Evolutionary conservation across 2,113 vertebrate genomes (phyloP), one percentile per base, ranked within the genome.

Genomic region (Lanius ludovicianus): DNA sequence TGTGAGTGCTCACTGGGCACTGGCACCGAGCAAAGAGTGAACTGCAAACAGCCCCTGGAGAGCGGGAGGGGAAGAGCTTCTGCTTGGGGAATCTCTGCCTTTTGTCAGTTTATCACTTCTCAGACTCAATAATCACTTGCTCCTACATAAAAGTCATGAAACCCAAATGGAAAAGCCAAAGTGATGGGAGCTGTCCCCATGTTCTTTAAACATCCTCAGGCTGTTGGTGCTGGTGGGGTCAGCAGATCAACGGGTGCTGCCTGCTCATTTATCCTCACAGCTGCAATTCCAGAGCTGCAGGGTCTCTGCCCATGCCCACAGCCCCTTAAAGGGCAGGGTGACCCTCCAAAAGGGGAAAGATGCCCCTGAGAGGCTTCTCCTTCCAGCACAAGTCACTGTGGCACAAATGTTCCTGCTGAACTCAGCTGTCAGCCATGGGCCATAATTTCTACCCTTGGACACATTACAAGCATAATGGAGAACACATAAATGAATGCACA

Each of bases 381-480:
- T 93, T 37, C 64, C 31, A 25, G 47, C 56, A 87, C 52, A 50
- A 93, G 64, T 30, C 71, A 39, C 76, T 8, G 11, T 9, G 60
- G 53, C 88, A 87, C 67, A 92, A 70, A 84, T 3, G 0, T 59
- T 81, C 55, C 46, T 64, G n/a, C 68, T 88, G 75, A 84, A 49
- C 79, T 64, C 35, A 50, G 76, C 84, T 84, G 73, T 65, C 95
- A 90, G 82, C 77, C 60, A 21, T 55, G 33, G 33, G 57, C 79
- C 0, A 3, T 95, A 85, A 95, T 93, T 96, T 89, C 85, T 68
- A 64, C 67, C 84, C 73, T 84, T 27, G 21, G 93, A 88, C 90
- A 93, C 37, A 57, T 82, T 93, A 90, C 91, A 94, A 78, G 80
- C 88, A 53, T 89, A 96, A 94, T 95, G 87, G 80, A 93, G 92